phyloP scores from a whole-genome alignment of 2,888 invertebrate genomes.

The Eristalis pertinax region DNA sequence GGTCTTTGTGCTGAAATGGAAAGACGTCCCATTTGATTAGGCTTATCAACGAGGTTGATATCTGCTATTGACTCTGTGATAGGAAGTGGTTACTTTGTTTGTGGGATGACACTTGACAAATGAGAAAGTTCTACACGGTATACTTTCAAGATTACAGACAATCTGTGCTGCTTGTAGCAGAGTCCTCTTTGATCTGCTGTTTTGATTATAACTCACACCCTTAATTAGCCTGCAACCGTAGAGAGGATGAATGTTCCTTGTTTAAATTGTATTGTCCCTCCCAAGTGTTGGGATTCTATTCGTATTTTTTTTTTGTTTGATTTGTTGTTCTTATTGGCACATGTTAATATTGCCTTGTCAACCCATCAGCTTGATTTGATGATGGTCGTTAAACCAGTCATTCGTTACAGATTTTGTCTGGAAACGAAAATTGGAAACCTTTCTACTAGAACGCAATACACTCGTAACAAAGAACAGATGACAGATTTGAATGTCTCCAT shows the following conservation, averaged over 20 bases:
- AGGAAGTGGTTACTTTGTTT: conserved; percentile 37
- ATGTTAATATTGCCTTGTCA: too few relatives aligned
- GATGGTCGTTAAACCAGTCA: too few relatives aligned
- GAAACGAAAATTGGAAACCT: too few relatives aligned
- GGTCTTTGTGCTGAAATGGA: conserved; percentile 27
- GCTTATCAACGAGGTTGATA: conserved; percentile 54
- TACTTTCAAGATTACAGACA: conserved; percentile 6
- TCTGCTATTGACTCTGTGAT: conserved; percentile 63
- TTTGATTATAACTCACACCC: conserved; percentile 19
- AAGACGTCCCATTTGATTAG: conserved; percentile 55
- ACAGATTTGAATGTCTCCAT: too few relatives aligned
- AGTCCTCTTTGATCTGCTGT: conserved; percentile 7
- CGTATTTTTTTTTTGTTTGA: not conserved
- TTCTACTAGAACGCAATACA: too few relatives aligned
- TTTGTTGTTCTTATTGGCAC: not conserved
- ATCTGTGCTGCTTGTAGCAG: conserved; percentile 7
- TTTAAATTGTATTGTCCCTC: not conserved
- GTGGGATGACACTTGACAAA: conserved; percentile 22
- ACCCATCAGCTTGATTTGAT: too few relatives aligned
- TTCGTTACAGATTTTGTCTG: too few relatives aligned
- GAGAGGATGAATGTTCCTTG: not conserved
- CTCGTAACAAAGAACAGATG: too few relatives aligned
- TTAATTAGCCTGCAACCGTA: conserved; percentile 14
- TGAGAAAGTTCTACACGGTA: conserved; percentile 27
- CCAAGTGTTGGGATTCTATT: not conserved